Percentiles rank a stretch among this genome's conserved stretches.
Evolutionary conservation across 2,888 invertebrate genomes (phyloP).

Genomic region (Eupeodes luniger): DNA sequence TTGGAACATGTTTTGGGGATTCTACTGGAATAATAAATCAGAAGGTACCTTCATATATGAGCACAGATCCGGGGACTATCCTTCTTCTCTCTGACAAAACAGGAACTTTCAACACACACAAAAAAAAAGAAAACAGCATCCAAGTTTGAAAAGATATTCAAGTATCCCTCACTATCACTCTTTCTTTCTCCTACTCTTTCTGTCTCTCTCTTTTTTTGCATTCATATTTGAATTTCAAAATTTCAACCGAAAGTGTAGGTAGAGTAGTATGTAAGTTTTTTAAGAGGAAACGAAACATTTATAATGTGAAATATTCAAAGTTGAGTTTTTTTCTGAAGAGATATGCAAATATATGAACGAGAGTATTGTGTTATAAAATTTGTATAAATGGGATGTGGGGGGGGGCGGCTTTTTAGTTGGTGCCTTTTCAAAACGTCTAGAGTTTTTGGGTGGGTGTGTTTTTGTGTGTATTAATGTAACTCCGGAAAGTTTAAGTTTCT

Average conservation of each 20-base stretch:
- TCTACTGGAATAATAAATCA: conserved; percentile 67
- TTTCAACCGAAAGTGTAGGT: conserved; percentile 5
- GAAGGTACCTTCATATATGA: conserved; percentile 45
- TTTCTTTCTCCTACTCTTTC: background rate
- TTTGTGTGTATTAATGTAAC: background rate
- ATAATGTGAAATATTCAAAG: conserved; percentile 40
- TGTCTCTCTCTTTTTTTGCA: background rate
- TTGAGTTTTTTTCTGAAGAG: conserved; percentile 59
- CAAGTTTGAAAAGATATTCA: conserved; percentile 25
- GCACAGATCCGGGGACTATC: conserved; percentile 40
- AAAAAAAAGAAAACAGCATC: background rate
- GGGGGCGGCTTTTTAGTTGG: conserved; percentile 6
- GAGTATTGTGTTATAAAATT: conserved; percentile 54
- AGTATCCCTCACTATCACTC: background rate
- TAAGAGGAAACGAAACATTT: conserved; percentile 29
- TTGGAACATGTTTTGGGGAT: conserved; percentile 11
- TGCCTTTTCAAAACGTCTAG: conserved; percentile 58
- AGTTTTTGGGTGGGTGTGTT: background rate
- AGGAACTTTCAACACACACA: background rate
- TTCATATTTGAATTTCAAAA: conserved; percentile 66
- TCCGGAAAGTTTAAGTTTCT: conserved; percentile 26
- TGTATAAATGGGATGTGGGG: conserved; percentile 3
- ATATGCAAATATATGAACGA: conserved; percentile 72
- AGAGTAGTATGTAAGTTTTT: background rate
- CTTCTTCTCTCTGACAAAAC: conserved; percentile 14